These are phyloP conservation scores for Epinephelus cyanopodus DNA, from an alignment of 2,113 vertebrate genomes.

Conservation along the genomic window DNA sequence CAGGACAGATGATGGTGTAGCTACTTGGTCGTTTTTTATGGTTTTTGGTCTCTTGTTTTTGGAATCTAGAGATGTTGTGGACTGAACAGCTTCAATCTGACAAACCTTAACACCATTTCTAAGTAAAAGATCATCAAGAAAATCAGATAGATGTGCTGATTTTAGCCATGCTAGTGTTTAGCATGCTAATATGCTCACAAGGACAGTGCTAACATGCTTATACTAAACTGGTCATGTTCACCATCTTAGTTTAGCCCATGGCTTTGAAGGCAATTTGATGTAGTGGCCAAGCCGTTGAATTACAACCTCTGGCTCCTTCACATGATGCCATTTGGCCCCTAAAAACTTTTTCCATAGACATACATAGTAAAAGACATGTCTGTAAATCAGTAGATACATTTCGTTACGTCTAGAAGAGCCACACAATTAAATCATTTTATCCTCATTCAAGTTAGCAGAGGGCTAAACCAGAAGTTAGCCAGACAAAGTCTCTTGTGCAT, in stretches of 20 bases:
- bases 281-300: no score
- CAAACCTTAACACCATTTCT: neutral
- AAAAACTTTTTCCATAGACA: no score
- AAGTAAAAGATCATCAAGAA: neutral
- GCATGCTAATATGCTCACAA: neutral
- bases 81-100: neutral
- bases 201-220: neutral
- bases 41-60: neutral
- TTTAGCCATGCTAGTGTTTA: neutral
- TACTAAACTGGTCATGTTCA: neutral
- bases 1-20: conserved; percentile 8
- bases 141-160: neutral
- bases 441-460: no score
- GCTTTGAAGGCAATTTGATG: no score
- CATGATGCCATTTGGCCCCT: no score
- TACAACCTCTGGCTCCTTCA: no score
- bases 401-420: no score
- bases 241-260: neutral
- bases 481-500: no score
- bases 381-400: no score
- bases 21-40: neutral
- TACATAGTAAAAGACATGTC: no score
- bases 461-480: no score
- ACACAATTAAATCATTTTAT: no score
- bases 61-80: neutral